phyloP scores from a whole-genome alignment of 35 echinoderm and acorn worm genomes.

The Chiridota heheva region DNA sequence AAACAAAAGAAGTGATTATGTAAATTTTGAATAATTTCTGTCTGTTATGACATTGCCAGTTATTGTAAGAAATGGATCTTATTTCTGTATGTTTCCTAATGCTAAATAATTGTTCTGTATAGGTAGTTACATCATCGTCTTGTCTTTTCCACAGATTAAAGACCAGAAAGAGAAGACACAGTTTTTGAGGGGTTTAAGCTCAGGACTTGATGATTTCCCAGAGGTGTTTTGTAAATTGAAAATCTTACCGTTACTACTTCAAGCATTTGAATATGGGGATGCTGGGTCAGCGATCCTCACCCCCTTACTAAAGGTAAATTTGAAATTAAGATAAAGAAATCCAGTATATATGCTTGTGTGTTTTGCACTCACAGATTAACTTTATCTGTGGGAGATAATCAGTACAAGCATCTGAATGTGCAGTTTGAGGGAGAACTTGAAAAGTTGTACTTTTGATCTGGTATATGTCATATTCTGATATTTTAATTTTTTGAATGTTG shows the following conservation, averaged over 20 bases:
- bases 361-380: background rate
- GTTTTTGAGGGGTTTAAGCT: conserved; percentile 74
- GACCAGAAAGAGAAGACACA: conserved; percentile 91
- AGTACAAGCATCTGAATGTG: background rate
- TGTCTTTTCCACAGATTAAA: too few species aligned
- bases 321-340: background rate
- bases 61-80: too few species aligned
- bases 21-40: too few species aligned
- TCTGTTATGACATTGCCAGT: too few species aligned
- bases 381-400: background rate
- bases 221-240: conserved; percentile 85
- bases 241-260: conserved; percentile 74
- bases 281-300: conserved; percentile 94
- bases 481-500: too few species aligned
- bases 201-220: conserved; percentile 86
- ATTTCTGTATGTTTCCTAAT: too few species aligned
- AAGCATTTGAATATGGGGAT: conserved; percentile 96
- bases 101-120: too few species aligned
- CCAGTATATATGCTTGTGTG: background rate
- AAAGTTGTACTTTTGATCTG: background rate
- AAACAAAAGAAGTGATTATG: too few species aligned
- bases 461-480: too few species aligned
- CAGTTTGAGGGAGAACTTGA: background rate
- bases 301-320: conserved; percentile 86
- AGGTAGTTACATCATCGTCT: too few species aligned